A percentile compares a stretch with the other conserved stretches of the same genome.
Conservation (phyloP, 2,888 invertebrate genomes). For the Pammene aurita region DNA sequence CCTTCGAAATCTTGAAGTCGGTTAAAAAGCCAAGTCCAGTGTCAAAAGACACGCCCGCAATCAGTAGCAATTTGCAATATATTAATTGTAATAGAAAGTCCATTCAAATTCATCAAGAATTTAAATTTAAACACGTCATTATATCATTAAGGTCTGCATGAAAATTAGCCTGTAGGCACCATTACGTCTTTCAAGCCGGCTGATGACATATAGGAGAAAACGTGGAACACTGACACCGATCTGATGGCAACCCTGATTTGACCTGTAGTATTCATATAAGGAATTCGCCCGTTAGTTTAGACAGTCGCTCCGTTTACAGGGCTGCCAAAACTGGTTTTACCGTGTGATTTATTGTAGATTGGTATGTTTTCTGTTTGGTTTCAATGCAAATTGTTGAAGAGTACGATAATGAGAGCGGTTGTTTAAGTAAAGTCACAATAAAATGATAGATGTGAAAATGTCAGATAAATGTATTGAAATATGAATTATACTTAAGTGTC, state of each 20-base stretch:
- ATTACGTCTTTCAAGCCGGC: constrained; percentile 47
- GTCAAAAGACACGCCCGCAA: constrained; percentile 41
- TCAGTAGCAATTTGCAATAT: constrained; percentile 49
- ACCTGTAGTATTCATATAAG: constrained; percentile 77
- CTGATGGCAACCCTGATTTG: constrained; percentile 73
- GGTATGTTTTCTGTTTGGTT: background rate
- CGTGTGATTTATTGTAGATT: background rate
- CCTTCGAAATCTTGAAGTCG: no score
- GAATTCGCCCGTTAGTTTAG: constrained; percentile 76
- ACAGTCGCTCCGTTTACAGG: constrained; percentile 64
- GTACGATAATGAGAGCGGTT: no score
- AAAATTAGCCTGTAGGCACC: constrained; percentile 50
- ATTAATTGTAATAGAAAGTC: constrained; percentile 71
- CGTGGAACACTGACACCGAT: constrained; percentile 78
- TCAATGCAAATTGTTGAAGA: background rate
- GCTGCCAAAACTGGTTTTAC: constrained; percentile 50
- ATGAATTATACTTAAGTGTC: no score
- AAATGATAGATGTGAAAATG: no score
- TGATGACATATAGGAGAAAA: constrained; percentile 75
- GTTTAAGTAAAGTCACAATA: no score
- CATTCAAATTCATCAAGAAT: constrained; percentile 57
- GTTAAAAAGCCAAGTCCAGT: background rate
- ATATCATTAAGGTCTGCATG: constrained; percentile 51
- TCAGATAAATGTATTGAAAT: no score
- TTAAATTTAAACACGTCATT: constrained; percentile 51